A percentile compares a stretch with the other conserved stretches of the same genome.
These are phyloP conservation scores for Amphiprion percula DNA, from an alignment of 2,113 vertebrate species.

Conservation along the genomic window DNA sequence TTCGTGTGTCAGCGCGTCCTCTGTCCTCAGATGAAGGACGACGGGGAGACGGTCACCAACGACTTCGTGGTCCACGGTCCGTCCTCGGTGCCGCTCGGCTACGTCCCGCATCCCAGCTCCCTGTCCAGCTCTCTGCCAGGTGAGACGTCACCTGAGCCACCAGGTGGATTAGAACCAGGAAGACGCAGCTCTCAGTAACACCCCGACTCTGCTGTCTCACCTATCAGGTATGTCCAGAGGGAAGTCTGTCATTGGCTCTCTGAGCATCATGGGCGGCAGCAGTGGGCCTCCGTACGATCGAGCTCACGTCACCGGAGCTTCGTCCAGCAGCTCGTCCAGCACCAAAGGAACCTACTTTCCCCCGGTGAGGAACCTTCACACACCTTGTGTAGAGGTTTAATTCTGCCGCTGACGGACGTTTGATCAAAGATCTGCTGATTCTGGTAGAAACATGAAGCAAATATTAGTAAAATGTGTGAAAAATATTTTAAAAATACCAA, in stretches of 20 bases:
- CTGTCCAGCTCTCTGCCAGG: conserved; percentile 95
- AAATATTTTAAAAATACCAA: no score
- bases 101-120: conserved; percentile 94
- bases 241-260: conserved; percentile 96
- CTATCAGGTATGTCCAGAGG: conserved; percentile 94
- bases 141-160: conserved; percentile 43
- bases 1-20: conserved; percentile 96
- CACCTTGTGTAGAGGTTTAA: no score
- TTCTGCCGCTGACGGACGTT: no score
- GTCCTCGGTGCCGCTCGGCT: conserved; percentile 93
- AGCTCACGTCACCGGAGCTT: conserved; percentile 96
- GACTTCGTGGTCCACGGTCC: conserved; percentile 95
- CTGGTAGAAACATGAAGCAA: no score
- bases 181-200: no score
- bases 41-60: conserved; percentile 94
- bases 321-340: conserved; percentile 98
- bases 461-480: no score
- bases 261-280: conserved; percentile 98
- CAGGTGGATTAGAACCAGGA: no score
- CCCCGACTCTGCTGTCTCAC: not conserved
- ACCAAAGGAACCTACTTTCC: conserved; percentile 98
- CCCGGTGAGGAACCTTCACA: conserved; percentile 81
- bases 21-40: conserved; percentile 97
- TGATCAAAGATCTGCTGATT: no score
- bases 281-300: conserved; percentile 96